Evolutionary conservation across 2,797 vertebrate species (phyloP), one percentile per base, ranked within the genome.

Genomic region (Monodelphis domestica): DNA sequence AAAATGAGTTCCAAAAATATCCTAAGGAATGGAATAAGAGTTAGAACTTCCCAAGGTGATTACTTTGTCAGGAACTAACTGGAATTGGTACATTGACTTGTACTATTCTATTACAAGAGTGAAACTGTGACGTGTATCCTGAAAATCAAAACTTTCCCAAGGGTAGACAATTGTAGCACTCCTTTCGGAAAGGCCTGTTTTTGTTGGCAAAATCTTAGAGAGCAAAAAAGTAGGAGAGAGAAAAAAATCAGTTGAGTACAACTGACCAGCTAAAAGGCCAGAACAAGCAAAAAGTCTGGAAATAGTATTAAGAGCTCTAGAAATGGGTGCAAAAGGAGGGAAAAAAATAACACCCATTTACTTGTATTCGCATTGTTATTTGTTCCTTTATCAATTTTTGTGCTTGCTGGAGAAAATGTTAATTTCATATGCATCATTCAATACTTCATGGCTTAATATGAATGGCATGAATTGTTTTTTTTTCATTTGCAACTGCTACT

Each of bases 71-170:
- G 38, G 21, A 45, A 84, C n/a, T 84, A 84, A 45, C 21, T 84
- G 38, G 70, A 45, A 84, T 84, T 84, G 38, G 17, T 84, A 24
- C 45, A 45, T 9, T 45, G 70, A 26, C 38, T 94, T 92, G 95
- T 28, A 95, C 90, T 50, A 88, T 84, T 93, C 94, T 54, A 63
- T 52, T 91, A 55, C 26, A 87, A 87, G 92, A 33, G 53, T 87
- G 30, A 53, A 88, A 57, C 17, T 45, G 21, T 52, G 51, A 94
- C 21, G 5, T 90, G 0, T 30, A 2, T 45, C 70, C 38, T 84
- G 70, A 84, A 45, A 84, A 50, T 38, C 38, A 84, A 78, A 84
- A 84, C 70, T 84, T 84, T 84, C 96, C 5, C 9, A 89, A 94
- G 38, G 24, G 91, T 92, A 93, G 53, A 5, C n/a, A 94, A 88